Evolutionary conservation across 1,140 invertebrate genomes (phyloP).

Genomic region (Tetramorium alpestre): DNA sequence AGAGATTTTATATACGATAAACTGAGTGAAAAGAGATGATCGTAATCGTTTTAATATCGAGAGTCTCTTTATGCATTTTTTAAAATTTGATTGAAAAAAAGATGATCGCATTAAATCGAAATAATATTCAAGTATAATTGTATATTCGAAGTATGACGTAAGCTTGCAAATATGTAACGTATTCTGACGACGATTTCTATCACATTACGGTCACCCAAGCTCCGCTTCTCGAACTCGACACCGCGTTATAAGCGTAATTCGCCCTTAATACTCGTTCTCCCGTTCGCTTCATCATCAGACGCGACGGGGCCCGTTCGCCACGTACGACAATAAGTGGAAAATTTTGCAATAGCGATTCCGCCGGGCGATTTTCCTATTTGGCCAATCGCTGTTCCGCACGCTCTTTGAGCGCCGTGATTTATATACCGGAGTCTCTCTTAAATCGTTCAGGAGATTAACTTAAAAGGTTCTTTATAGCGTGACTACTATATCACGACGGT

Average conservation of each 20-base stretch:
- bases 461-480: slow-evolving; percentile 67
- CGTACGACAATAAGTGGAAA: slow-evolving; percentile 34
- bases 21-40: neutral
- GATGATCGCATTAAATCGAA: neutral
- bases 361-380: slow-evolving; percentile 69
- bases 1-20: slow-evolving; percentile 25
- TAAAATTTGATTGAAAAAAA: no score
- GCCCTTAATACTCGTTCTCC: slow-evolving; percentile 7
- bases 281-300: neutral
- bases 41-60: no score
- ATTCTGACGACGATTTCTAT: neutral
- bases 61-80: no score
- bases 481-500: slow-evolving; percentile 44
- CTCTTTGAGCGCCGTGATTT: slow-evolving; percentile 63
- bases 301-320: neutral
- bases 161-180: neutral
- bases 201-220: neutral
- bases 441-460: slow-evolving; percentile 72
- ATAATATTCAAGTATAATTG: neutral
- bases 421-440: slow-evolving; percentile 64
- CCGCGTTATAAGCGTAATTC: slow-evolving; percentile 21
- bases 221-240: neutral
- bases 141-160: neutral
- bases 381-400: slow-evolving; percentile 59
- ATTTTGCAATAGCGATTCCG: slow-evolving; percentile 52